These are phyloP conservation scores for Zygaena filipendulae DNA, from an alignment of 2,888 invertebrate species.

Conservation along the genomic window DNA sequence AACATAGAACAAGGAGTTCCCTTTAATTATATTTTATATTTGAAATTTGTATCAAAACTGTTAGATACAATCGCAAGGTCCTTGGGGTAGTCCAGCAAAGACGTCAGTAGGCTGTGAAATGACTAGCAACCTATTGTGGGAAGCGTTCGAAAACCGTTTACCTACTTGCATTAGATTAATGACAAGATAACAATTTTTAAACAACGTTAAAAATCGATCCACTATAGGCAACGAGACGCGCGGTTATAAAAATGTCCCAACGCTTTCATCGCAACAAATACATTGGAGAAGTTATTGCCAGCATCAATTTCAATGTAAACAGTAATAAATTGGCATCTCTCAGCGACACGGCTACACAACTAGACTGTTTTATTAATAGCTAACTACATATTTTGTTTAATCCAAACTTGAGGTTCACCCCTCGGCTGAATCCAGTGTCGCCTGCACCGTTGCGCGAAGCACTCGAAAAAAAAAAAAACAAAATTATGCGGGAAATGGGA, in stretches of 20 bases:
- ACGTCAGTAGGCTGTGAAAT: too few relatives aligned
- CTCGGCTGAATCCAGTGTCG: conserved; percentile 52
- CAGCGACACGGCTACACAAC: conserved; percentile 34
- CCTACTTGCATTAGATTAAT: too few relatives aligned
- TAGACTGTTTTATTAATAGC: conserved; percentile 59
- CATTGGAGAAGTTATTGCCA: conserved; percentile 55
- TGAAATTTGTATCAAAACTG: too few relatives aligned
- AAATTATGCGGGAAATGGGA: conserved; percentile 15
- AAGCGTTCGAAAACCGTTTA: too few relatives aligned
- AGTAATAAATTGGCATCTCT: conserved; percentile 66
- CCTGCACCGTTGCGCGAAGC: conserved; percentile 40
- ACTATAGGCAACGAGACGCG: conserved; percentile 36
- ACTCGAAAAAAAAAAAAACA: conserved; percentile 40
- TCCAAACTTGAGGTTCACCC: conserved; percentile 44
- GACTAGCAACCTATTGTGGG: too few relatives aligned
- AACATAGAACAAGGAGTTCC: too few relatives aligned
- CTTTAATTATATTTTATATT: too few relatives aligned
- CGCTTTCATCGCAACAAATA: conserved; percentile 61
- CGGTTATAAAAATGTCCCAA: conserved; percentile 41
- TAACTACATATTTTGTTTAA: conserved; percentile 60
- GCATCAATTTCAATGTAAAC: conserved; percentile 67
- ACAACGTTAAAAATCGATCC: conserved; percentile 47
- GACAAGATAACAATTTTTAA: conserved; percentile 10
- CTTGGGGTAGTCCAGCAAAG: too few relatives aligned
- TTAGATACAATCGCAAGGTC: too few relatives aligned